Conservation (phyloP, 2,888 invertebrate genomes). For the Pilophorus perplexus region DNA sequence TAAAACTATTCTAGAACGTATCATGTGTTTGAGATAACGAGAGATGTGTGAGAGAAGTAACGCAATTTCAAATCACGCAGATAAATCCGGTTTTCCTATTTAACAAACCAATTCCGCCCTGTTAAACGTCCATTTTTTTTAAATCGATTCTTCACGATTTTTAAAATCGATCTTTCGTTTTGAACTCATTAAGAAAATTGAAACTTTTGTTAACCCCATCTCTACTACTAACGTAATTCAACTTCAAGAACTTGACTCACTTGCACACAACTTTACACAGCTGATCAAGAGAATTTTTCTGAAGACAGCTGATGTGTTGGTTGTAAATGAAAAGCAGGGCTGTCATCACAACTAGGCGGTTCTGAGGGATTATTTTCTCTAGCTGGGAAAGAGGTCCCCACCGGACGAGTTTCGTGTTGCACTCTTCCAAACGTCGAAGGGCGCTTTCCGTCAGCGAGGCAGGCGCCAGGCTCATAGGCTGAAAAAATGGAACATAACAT, state of each 20-base stretch:
- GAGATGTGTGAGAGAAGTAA: no score
- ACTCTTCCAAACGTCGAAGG: slow-evolving; percentile 81
- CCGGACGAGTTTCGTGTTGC: slow-evolving; percentile 80
- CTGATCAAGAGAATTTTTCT: slow-evolving; percentile 74
- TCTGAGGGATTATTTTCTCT: slow-evolving; percentile 86
- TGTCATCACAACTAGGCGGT: slow-evolving; percentile 84
- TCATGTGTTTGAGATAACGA: no score
- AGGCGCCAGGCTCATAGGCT: slow-evolving; percentile 73
- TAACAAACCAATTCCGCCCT: no score
- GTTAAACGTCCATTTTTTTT: no score
- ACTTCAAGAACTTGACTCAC: slow-evolving; percentile 54
- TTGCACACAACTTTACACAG: slow-evolving; percentile 78
- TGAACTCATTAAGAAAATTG: no score
- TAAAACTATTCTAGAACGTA: no score
- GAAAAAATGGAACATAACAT: slow-evolving; percentile 42
- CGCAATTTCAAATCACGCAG: no score
- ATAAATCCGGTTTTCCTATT: no score
- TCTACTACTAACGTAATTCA: neutral
- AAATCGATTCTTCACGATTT: no score
- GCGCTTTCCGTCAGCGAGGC: slow-evolving; percentile 81
- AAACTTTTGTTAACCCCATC: no score
- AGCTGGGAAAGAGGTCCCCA: slow-evolving; percentile 90
- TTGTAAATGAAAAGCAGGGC: slow-evolving; percentile 86
- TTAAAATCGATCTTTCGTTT: no score
- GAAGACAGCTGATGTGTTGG: slow-evolving; percentile 75